Conservation (phyloP, 2,113 vertebrate genomes). For the Odocoileus virginianus region DNA sequence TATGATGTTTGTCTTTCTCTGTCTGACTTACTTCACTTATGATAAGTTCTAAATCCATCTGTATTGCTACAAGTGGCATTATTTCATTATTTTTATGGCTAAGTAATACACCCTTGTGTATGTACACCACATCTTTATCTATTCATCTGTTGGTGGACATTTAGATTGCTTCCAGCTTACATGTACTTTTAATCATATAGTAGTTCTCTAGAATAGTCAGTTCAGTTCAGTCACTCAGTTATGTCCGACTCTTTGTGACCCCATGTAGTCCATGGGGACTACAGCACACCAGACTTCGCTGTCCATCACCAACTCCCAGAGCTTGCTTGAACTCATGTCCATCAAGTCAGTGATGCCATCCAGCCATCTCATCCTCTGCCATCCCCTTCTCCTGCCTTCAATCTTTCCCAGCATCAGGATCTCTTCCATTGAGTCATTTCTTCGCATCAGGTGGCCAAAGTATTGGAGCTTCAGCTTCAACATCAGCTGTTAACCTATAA, state of each 20-base stretch:
- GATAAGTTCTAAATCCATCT: neutral
- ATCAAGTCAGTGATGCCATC: neutral
- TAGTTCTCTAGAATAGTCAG: neutral
- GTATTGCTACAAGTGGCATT: neutral
- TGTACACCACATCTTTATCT: neutral
- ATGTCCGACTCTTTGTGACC: neutral
- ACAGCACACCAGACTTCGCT: fast-evolving
- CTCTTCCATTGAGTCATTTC: neutral
- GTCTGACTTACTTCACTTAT: neutral
- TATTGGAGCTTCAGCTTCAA: neutral
- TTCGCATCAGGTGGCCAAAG: neutral
- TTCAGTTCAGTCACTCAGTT: neutral
- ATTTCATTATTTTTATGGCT: neutral
- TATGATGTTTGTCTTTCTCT: neutral
- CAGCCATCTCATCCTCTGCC: neutral
- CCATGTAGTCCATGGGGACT: no score
- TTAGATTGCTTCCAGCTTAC: neutral
- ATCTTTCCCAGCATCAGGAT: neutral
- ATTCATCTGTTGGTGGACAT: neutral
- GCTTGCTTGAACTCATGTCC: neutral
- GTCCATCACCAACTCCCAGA: neutral
- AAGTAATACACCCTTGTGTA: neutral
- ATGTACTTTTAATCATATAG: neutral
- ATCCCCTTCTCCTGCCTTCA: neutral
- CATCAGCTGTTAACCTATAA: neutral